phyloP scores from a whole-genome alignment of 2,113 vertebrate genomes.

The Monopterus albus region DNA sequence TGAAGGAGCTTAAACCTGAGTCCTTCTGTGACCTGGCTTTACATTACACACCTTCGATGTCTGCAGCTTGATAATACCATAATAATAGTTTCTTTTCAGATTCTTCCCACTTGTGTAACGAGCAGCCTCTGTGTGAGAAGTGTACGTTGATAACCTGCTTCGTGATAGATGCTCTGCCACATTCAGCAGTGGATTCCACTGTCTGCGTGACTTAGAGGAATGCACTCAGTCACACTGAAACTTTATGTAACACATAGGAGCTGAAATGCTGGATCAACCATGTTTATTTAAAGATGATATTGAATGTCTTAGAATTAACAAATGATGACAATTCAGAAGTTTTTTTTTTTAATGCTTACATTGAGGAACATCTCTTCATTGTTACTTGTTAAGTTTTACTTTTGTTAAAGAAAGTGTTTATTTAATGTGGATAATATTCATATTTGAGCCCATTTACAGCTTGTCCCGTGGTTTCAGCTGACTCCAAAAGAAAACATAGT shows the following conservation, averaged over 20 bases:
- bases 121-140: conserved; percentile 1
- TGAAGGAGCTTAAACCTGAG: not conserved
- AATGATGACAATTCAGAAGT: not conserved
- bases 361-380: too few relatives aligned
- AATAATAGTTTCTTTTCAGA: conserved; percentile 31
- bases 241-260: too few relatives aligned
- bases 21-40: conserved; percentile 1
- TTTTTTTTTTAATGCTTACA: too few relatives aligned
- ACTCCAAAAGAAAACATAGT: not conserved
- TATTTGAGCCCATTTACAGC: not conserved
- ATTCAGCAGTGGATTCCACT: conserved; percentile 8
- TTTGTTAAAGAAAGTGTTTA: not conserved
- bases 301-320: too few relatives aligned
- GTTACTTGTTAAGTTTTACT: not conserved
- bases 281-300: not conserved
- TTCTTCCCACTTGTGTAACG: conserved; percentile 1
- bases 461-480: not conserved
- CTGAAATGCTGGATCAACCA: not conserved
- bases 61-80: conserved; percentile 10
- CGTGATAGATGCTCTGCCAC: conserved; percentile 11
- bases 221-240: conserved; percentile 4
- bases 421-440: too few relatives aligned
- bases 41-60: conserved; percentile 13
- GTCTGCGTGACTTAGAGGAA: not conserved
- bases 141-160: conserved; percentile 24